Evolutionary conservation across 2,797 vertebrate genomes (phyloP).

Genomic region (Cuniculus paca): DNA sequence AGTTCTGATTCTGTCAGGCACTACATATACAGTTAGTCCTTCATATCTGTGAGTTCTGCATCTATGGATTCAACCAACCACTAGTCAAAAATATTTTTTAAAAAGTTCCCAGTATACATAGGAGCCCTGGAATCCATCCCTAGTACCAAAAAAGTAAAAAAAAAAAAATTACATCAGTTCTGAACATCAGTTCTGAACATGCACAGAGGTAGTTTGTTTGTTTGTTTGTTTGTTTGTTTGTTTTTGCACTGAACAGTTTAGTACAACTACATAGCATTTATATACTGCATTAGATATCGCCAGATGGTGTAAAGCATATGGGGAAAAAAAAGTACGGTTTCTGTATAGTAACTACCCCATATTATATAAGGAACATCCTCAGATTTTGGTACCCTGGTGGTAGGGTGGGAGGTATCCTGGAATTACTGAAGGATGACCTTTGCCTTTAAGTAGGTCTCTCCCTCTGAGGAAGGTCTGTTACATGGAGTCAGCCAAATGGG

Average conservation of each 20-base stretch:
- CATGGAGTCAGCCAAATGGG: not conserved
- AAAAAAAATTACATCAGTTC: too few relatives aligned
- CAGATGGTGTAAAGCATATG: not conserved
- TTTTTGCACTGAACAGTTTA: not conserved
- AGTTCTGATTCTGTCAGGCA: not conserved
- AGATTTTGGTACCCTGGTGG: not conserved
- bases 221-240: too few relatives aligned
- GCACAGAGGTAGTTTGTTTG: too few relatives aligned
- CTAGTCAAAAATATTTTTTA: not conserved
- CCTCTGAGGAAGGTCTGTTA: not conserved
- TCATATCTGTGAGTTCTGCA: not conserved
- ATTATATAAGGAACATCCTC: not conserved
- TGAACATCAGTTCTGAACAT: not conserved
- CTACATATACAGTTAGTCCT: not conserved
- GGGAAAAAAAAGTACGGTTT: not conserved
- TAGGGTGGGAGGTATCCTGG: not conserved
- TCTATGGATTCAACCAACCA: not conserved
- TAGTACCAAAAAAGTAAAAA: not conserved
- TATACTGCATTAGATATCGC: not conserved
- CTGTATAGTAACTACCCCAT: not conserved
- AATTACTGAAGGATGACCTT: not conserved
- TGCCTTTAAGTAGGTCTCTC: not conserved
- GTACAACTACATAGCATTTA: not conserved
- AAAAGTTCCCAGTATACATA: not conserved
- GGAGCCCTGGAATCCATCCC: not conserved